Evolutionary conservation across 2,797 vertebrate genomes (phyloP).

Genomic region (Chloroceryle amazona): DNA sequence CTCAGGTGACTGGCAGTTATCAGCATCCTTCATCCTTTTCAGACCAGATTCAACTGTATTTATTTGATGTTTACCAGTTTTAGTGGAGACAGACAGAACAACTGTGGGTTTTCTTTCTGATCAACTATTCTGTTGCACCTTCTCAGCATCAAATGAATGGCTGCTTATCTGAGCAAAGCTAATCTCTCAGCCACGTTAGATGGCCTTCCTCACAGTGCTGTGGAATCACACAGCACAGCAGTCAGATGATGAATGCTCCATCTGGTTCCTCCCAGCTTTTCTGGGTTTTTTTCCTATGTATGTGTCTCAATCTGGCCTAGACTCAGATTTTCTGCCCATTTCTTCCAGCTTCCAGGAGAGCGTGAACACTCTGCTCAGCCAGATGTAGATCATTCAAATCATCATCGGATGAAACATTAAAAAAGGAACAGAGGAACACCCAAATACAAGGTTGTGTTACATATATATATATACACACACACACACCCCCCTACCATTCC

Average conservation of each 20-base stretch:
- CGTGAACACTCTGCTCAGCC: background rate
- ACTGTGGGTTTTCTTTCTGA: background rate
- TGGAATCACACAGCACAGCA: background rate
- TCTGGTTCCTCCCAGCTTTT: background rate
- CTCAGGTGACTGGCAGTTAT: background rate
- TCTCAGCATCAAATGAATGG: background rate
- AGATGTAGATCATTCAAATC: background rate
- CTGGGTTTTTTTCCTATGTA: background rate
- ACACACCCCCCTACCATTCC: background rate
- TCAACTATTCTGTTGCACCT: constrained; percentile 14
- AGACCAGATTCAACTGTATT: constrained; percentile 20
- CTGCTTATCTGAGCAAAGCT: constrained; percentile 40
- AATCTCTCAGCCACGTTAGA: background rate
- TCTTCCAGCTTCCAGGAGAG: background rate
- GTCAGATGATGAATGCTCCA: background rate
- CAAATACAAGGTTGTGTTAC: background rate
- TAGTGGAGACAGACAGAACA: background rate
- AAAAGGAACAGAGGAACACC: background rate
- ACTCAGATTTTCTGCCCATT: background rate
- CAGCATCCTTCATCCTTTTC: background rate
- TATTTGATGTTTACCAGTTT: constrained; percentile 19
- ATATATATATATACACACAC: background rate
- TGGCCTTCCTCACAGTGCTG: background rate
- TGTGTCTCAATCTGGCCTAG: background rate
- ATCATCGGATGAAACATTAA: background rate